Evolutionary conservation across 2,113 vertebrate species (phyloP).

Genomic region (Talpa occidentalis): DNA sequence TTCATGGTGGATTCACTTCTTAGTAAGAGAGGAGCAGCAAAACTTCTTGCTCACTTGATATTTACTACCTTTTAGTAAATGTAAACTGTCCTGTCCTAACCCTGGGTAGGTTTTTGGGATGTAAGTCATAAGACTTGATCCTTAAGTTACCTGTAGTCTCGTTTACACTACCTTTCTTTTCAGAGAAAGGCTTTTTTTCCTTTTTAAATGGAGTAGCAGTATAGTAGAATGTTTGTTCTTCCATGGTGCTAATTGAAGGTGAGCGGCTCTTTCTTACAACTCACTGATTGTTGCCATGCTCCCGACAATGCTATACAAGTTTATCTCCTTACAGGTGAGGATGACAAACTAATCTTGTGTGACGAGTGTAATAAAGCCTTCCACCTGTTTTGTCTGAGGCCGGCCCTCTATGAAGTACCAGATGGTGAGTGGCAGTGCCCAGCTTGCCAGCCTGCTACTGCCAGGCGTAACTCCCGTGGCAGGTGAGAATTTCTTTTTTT

Average conservation of each 20-base stretch:
- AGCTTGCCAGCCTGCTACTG: slow-evolving; percentile 94
- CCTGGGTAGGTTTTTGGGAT: not conserved
- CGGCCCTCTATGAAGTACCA: slow-evolving; percentile 94
- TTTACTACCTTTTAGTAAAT: slow-evolving; percentile 9
- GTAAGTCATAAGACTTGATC: not conserved
- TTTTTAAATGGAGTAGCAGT: not conserved
- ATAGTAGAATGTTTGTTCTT: not conserved
- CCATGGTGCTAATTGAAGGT: not conserved
- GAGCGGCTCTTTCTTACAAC: not conserved
- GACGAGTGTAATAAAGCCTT: slow-evolving; percentile 99
- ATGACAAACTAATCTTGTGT: slow-evolving; percentile 97
- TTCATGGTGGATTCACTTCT: not conserved
- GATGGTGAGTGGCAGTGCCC: slow-evolving; percentile 96
- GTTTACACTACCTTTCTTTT: not conserved
- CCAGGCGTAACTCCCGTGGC: slow-evolving; percentile 92
- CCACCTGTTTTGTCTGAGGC: slow-evolving; percentile 97
- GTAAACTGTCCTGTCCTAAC: not conserved
- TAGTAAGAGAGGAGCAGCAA: not conserved
- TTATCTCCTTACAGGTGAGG: slow-evolving; percentile 90
- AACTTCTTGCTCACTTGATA: not conserved
- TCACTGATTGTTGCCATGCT: not conserved
- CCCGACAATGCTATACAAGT: not conserved
- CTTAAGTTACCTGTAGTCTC: not conserved
- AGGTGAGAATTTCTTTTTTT: slow-evolving; percentile 87
- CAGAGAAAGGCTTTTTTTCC: not conserved